Conservation (phyloP, 2,888 invertebrate species). For the Plusia festucae region DNA sequence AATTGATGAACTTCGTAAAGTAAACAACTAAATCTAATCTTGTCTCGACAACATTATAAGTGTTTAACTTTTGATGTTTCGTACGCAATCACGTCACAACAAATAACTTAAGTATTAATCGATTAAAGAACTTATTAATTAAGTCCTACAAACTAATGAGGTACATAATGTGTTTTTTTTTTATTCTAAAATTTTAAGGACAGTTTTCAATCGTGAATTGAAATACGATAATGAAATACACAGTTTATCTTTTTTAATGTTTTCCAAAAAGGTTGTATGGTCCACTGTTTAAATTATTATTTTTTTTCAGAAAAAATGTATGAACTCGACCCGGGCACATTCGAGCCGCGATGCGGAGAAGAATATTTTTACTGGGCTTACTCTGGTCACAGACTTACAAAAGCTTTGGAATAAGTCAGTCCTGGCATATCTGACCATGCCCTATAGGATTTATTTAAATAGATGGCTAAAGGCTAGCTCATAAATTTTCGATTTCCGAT, state of each 20-base stretch:
- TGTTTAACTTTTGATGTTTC: not conserved
- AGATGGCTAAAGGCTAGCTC: too few species aligned
- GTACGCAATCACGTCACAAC: not conserved
- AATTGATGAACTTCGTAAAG: constrained; percentile 27
- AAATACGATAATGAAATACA: too few species aligned
- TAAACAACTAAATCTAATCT: not conserved
- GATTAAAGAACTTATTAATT: not conserved
- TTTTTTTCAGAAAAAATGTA: not conserved
- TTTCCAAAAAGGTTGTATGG: too few species aligned
- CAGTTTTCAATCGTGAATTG: not conserved
- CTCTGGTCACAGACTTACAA: too few species aligned
- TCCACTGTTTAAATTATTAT: too few species aligned
- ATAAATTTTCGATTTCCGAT: too few species aligned
- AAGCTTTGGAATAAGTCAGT: too few species aligned
- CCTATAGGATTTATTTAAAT: too few species aligned
- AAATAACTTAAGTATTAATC: not conserved
- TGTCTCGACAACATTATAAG: not conserved
- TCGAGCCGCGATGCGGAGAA: not conserved
- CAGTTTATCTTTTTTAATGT: too few species aligned
- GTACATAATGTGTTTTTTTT: not conserved
- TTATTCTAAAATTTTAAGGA: not conserved
- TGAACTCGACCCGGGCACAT: not conserved
- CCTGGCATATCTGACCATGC: too few species aligned
- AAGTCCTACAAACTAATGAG: not conserved
- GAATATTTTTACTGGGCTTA: not conserved